Base-by-base conservation (phyloP, 2,797 vertebrate species). In the Mastacembelus armatus region DNA sequence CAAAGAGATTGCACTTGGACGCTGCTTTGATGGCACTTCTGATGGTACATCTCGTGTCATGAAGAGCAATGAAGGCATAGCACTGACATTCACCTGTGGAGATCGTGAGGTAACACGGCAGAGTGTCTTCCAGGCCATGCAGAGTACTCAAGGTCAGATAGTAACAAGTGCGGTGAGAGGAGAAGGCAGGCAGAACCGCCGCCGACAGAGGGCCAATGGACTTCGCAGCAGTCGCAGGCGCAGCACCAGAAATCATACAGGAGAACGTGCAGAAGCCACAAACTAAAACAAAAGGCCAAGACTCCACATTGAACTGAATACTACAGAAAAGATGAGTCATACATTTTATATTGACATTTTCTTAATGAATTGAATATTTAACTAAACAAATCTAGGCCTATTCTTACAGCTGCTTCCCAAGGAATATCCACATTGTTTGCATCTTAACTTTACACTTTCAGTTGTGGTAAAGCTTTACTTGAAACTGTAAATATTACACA, bases 1-100 rank as follows among this genome's bases (percentile, higher is more conserved):
- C 48, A 99, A 99, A 85, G 98, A 99, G 85, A 98, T 99, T 0
- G 98, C 97, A 0, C 94, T 99, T 16, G 97, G 98, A 14, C 94
- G 98, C 52, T 99, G 98, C 84, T 99, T 99, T 0, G 98, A 99
- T 0, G 98, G 98, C 35, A 95, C 95, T 0, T 99, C 98, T 0
- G 98, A 99, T 0, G 94, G 96, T 5, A 92, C 95, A 0, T 99
- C 98, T 35, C 92, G 98, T 27, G 94, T 92, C 58, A 99, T 99
- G 98, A 99, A 99, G 85, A 95, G 90, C 56, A 94, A 94, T 0
- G 91, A 98, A 0, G 98, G 98, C 0, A 87, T 99, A 1, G 97
- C 95, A 0, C 88, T 99, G 73, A 94, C 93, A 1, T 99, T 99
- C 84, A 96, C 94, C 51, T 99, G 98, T 7, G 81, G 90, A 0